Conservation (phyloP, 2,888 invertebrate genomes). For the Drosophila merina region DNA sequence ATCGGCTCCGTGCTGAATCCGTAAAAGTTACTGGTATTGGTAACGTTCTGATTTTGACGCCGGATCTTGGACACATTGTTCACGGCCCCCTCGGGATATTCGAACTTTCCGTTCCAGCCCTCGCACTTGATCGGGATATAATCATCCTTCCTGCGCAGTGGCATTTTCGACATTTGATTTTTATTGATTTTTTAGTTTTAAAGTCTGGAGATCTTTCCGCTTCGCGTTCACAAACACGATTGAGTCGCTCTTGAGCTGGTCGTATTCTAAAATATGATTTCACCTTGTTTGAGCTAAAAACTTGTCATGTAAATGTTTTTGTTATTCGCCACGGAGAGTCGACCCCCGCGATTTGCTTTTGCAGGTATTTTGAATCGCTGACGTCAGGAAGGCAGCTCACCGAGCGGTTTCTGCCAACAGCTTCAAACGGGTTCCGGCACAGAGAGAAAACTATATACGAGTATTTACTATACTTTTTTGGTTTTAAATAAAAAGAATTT, state of each 20-base stretch:
- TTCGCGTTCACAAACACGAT: constrained; percentile 58
- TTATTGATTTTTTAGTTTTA: constrained; percentile 4
- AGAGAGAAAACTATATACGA: background rate
- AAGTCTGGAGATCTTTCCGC: constrained; percentile 40
- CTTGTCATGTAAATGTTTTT: constrained; percentile 63
- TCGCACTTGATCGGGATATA: constrained; percentile 84
- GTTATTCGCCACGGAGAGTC: constrained; percentile 36
- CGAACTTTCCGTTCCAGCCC: constrained; percentile 84
- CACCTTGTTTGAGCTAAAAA: constrained; percentile 52
- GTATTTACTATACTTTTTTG: too few relatives aligned
- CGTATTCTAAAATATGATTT: constrained; percentile 76
- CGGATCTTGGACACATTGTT: constrained; percentile 82
- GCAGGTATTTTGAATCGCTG: constrained; percentile 51
- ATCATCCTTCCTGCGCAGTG: constrained; percentile 79
- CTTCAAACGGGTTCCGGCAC: constrained; percentile 38
- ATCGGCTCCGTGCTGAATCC: constrained; percentile 80
- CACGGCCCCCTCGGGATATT: constrained; percentile 75
- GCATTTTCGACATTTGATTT: constrained; percentile 62
- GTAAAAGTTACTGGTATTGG: constrained; percentile 82
- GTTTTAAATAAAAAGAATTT: too few relatives aligned
- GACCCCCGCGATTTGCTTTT: constrained; percentile 42
- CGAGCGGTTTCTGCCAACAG: constrained; percentile 41
- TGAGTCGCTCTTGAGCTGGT: constrained; percentile 45
- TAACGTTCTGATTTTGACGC: constrained; percentile 81
- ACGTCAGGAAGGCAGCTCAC: constrained; percentile 44